A percentile compares a stretch with the other conserved stretches of the same genome.
These are phyloP conservation scores for Quadroppia sp. DNA, from an alignment of 2,888 invertebrate genomes.

Conservation along the genomic window DNA sequence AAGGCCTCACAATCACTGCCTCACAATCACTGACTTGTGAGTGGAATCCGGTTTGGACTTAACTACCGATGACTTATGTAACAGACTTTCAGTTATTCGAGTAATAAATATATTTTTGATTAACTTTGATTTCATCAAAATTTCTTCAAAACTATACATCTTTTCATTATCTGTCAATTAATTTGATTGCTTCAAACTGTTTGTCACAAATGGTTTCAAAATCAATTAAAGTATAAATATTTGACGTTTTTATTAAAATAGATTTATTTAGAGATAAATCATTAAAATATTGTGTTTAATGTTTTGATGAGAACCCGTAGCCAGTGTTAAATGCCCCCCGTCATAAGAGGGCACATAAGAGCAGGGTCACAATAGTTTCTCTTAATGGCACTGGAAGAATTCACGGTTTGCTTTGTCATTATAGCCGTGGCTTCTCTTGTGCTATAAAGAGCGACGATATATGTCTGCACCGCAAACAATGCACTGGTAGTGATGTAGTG, in stretches of 20 bases:
- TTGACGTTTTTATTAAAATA: no score
- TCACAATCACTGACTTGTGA: conserved; percentile 10
- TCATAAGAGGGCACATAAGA: background rate
- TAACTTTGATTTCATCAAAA: no score
- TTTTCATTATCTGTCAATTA: no score
- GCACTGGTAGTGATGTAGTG: background rate
- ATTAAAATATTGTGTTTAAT: background rate
- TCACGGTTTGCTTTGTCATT: conserved; percentile 50
- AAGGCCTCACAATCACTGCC: conserved; percentile 9
- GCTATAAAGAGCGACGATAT: conserved; percentile 49
- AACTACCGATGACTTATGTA: background rate
- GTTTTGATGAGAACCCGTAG: background rate
- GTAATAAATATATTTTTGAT: no score
- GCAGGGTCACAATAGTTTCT: conserved; percentile 45
- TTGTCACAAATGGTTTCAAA: no score
- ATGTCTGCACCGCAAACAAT: background rate
- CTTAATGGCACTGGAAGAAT: conserved; percentile 54
- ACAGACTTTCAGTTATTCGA: background rate
- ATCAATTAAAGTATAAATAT: no score
- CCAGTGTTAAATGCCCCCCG: background rate
- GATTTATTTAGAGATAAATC: no score
- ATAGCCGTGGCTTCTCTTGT: conserved; percentile 53
- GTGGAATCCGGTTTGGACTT: conserved; percentile 21
- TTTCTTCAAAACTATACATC: no score
- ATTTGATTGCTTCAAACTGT: no score